phyloP scores from a whole-genome alignment of 2,888 invertebrate genomes.

The Xylota segnis region DNA sequence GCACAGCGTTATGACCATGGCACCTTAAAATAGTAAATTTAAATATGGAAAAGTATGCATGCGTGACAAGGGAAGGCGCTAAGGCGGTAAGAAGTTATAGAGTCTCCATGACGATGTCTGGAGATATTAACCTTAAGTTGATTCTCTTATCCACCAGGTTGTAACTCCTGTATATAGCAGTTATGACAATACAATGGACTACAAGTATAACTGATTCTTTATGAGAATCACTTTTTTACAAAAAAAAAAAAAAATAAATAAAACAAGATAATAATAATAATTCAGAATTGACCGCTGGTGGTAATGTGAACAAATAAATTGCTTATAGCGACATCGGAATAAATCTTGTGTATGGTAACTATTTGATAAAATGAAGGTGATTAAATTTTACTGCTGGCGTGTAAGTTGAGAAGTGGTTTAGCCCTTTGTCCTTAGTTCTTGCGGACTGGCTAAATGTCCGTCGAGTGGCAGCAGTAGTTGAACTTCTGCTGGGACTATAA shows the following conservation, averaged over 20 bases:
- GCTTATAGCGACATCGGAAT: constrained; percentile 22
- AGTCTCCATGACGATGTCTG: constrained; percentile 42
- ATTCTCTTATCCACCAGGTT: constrained; percentile 48
- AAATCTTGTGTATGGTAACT: constrained; percentile 33
- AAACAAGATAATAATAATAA: constrained; percentile 44
- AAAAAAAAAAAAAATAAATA: background rate
- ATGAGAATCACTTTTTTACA: constrained; percentile 42
- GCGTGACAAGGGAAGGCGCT: constrained; percentile 48
- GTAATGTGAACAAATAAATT: constrained; percentile 48
- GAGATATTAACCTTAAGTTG: constrained; percentile 41
- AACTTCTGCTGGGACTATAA: too few species aligned
- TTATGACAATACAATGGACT: constrained; percentile 38
- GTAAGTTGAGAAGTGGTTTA: too few species aligned
- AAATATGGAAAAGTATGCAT: constrained; percentile 44
- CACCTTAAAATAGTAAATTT: constrained; percentile 51
- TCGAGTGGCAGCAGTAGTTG: too few species aligned
- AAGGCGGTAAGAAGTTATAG: constrained; percentile 47
- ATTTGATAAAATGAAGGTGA: constrained; percentile 20
- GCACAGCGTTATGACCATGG: constrained; percentile 50
- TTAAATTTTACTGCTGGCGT: background rate
- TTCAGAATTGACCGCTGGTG: constrained; percentile 25
- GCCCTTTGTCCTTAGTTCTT: too few species aligned
- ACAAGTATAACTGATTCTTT: constrained; percentile 47
- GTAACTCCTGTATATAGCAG: constrained; percentile 21
- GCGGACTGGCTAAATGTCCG: too few species aligned